These are phyloP conservation scores for Pterostichus niger DNA, from an alignment of 2,888 invertebrate species.

Conservation along the genomic window DNA sequence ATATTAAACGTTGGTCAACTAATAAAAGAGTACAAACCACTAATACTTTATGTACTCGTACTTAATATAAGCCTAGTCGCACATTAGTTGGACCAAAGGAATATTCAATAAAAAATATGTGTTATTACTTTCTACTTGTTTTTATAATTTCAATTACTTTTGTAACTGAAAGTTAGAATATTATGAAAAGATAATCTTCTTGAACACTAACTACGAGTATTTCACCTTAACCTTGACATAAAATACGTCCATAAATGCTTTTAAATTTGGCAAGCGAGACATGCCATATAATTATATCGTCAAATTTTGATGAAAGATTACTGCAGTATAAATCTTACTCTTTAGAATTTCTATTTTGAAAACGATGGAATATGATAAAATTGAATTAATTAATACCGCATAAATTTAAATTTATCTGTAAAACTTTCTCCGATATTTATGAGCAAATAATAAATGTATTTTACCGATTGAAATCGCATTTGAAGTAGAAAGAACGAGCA, in stretches of 20 bases:
- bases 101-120: no score
- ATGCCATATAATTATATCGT: slow-evolving; percentile 2
- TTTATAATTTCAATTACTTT: slow-evolving; percentile 15
- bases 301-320: background rate
- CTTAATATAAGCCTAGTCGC: no score
- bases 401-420: background rate
- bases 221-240: slow-evolving; percentile 2
- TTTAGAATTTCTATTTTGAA: slow-evolving; percentile 4
- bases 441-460: slow-evolving; percentile 3
- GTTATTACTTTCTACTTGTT: slow-evolving; percentile 38
- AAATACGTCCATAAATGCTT: background rate
- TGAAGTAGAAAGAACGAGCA: background rate
- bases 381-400: background rate
- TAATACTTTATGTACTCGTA: background rate
- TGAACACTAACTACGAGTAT: background rate
- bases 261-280: background rate
- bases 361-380: background rate
- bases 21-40: background rate
- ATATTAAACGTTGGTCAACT: background rate
- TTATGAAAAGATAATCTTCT: no score
- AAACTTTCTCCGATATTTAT: background rate
- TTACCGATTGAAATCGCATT: background rate
- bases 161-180: slow-evolving; percentile 13
- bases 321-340: no score
- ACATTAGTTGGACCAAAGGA: no score